Conservation (phyloP, 2,797 vertebrate genomes). For the Liparis tanakae region DNA sequence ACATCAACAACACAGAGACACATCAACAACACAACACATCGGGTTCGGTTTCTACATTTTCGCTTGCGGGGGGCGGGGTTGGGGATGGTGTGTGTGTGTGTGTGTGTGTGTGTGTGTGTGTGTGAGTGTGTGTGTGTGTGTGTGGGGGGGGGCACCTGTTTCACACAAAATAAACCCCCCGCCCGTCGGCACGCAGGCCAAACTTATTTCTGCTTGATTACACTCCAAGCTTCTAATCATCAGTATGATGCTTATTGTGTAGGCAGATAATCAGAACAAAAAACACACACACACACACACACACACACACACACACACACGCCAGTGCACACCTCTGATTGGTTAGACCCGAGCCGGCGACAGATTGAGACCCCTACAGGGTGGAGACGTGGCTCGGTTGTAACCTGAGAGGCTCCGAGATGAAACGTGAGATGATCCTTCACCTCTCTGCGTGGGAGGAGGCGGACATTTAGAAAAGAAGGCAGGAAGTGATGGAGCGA, state of each 20-base stretch:
- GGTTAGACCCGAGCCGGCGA: constrained; percentile 22
- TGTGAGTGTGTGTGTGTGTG: no score
- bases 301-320: neutral
- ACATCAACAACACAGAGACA: no score
- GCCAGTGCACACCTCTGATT: neutral
- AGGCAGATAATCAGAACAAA: neutral
- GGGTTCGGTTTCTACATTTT: constrained; percentile 55
- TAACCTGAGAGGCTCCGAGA: neutral
- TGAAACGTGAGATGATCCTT: constrained; percentile 3
- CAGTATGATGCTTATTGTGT: constrained; percentile 42
- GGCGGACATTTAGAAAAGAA: neutral
- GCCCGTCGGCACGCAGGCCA: constrained; percentile 27
- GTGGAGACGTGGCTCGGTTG: constrained; percentile 19
- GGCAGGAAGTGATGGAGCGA: neutral
- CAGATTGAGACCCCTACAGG: constrained; percentile 24
- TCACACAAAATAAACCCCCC: constrained; percentile 28
- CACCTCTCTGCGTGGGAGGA: neutral
- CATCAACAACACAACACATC: no score
- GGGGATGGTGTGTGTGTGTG: no score
- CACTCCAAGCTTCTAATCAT: constrained; percentile 47
- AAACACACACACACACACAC: neutral
- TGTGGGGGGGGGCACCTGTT: constrained; percentile 65
- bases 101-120: no score
- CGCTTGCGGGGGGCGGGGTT: neutral
- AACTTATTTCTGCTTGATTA: constrained; percentile 48